These are phyloP conservation scores for Nasonovia ribisnigri DNA, from an alignment of 2,888 invertebrate genomes.

Conservation along the genomic window DNA sequence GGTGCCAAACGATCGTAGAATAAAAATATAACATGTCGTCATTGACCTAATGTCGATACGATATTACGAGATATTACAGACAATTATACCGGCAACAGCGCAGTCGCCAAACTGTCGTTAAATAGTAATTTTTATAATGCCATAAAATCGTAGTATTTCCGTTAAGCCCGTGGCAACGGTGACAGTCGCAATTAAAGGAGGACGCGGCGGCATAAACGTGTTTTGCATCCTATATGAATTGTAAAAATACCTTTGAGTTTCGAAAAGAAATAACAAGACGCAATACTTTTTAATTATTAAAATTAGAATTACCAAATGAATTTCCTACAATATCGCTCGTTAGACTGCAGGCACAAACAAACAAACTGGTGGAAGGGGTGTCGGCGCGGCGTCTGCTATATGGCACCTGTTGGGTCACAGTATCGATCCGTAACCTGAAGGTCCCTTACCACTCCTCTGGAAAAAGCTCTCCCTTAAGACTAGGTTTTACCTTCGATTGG, in stretches of 20 bases:
- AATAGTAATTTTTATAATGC: not conserved
- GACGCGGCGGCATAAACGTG: not conserved
- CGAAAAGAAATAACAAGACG: not conserved
- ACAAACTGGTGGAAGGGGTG: conserved; percentile 23
- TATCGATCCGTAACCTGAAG: conserved; percentile 51
- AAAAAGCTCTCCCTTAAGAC: not conserved
- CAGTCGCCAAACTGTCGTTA: not conserved
- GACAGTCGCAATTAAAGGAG: not conserved
- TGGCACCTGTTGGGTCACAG: conserved; percentile 63
- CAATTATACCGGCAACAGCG: not conserved
- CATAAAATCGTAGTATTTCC: not conserved
- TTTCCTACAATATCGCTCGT: conserved; percentile 8
- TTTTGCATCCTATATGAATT: not conserved
- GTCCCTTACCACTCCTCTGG: conserved; percentile 27
- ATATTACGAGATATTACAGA: not conserved
- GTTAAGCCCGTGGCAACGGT: not conserved
- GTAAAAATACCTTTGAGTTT: not conserved
- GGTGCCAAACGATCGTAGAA: not conserved
- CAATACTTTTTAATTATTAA: conserved; percentile 18
- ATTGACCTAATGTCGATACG: not conserved
- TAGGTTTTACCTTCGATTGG: conserved; percentile 15
- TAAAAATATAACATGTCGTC: not conserved
- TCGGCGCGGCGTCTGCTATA: conserved; percentile 52
- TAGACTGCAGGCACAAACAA: conserved; percentile 30
- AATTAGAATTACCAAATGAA: not conserved